Percentiles rank a stretch among this genome's conserved stretches.
Evolutionary conservation across 2,113 vertebrate genomes (phyloP).

Genomic region (Ammodytes marinus): DNA sequence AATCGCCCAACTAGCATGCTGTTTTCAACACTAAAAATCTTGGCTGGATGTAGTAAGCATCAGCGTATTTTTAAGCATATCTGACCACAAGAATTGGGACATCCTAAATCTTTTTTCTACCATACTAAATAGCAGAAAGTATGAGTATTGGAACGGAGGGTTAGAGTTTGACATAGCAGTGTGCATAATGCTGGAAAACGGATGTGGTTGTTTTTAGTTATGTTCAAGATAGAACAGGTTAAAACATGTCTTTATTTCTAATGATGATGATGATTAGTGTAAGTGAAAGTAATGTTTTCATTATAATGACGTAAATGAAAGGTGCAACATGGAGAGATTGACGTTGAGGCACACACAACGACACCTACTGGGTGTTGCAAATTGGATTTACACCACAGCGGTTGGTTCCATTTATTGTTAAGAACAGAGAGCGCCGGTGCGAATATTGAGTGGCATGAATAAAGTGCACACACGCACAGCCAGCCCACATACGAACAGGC

Average conservation of each 20-base stretch:
- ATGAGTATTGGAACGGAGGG: too few species aligned
- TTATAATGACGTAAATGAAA: slow-evolving; percentile 60
- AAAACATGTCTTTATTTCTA: not conserved
- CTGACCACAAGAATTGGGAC: too few species aligned
- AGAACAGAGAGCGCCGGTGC: slow-evolving; percentile 48
- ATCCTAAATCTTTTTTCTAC: too few species aligned
- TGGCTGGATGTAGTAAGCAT: too few species aligned
- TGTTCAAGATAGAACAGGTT: not conserved
- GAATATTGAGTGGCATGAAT: slow-evolving; percentile 63
- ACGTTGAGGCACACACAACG: slow-evolving; percentile 59
- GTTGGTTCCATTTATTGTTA: slow-evolving; percentile 72
- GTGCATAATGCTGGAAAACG: not conserved
- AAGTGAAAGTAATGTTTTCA: slow-evolving; percentile 48
- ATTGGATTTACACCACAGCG: slow-evolving; percentile 76
- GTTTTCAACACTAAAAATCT: too few species aligned
- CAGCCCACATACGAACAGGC: slow-evolving; percentile 38
- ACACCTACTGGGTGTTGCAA: slow-evolving; percentile 71
- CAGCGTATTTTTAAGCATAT: too few species aligned
- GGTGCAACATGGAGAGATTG: slow-evolving; percentile 51
- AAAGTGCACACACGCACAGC: slow-evolving; percentile 29
- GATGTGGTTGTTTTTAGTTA: not conserved
- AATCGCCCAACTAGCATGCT: too few species aligned
- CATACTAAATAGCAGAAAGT: too few species aligned
- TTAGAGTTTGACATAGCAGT: not conserved
- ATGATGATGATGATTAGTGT: slow-evolving; percentile 26